Evolutionary conservation across 2,113 vertebrate genomes (phyloP).

Genomic region (Ammospiza nelsoni): DNA sequence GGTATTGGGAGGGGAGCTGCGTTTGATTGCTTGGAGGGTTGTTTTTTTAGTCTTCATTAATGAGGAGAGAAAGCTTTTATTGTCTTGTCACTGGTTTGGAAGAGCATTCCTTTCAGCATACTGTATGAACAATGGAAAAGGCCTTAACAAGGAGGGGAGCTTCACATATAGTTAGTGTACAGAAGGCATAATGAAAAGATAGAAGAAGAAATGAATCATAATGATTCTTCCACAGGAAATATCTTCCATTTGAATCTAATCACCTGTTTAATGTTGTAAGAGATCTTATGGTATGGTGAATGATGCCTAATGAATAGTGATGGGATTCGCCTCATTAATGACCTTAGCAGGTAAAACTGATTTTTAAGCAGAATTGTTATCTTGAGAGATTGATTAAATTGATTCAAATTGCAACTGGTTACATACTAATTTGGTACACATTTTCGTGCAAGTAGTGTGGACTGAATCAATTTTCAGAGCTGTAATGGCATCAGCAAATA

Average conservation of each 20-base stretch:
- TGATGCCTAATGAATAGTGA: conserved; percentile 40
- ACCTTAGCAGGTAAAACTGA: conserved; percentile 59
- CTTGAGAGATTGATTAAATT: conserved; percentile 54
- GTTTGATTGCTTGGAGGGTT: neutral
- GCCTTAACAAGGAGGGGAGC: neutral
- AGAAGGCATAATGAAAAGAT: conserved; percentile 30
- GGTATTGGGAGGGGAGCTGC: accelerated
- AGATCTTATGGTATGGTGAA: neutral
- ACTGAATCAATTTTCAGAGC: neutral
- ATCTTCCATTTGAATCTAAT: conserved; percentile 42
- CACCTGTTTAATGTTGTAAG: conserved; percentile 26
- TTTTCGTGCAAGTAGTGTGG: neutral
- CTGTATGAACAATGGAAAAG: neutral
- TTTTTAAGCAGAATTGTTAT: conserved; percentile 60
- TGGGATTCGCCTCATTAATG: conserved; percentile 61
- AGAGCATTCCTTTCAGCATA: neutral
- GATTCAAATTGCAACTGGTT: conserved; percentile 42
- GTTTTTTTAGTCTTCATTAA: neutral
- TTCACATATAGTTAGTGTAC: neutral
- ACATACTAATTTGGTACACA: neutral
- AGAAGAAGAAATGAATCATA: conserved; percentile 34
- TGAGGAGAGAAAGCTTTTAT: neutral
- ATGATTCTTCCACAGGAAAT: conserved; percentile 46
- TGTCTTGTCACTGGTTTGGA: neutral
- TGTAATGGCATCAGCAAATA: neutral